Percentiles rank a stretch among this genome's conserved stretches.
Evolutionary conservation across 2,888 invertebrate genomes (phyloP).

Genomic region (Ditylenchus weischeri): DNA sequence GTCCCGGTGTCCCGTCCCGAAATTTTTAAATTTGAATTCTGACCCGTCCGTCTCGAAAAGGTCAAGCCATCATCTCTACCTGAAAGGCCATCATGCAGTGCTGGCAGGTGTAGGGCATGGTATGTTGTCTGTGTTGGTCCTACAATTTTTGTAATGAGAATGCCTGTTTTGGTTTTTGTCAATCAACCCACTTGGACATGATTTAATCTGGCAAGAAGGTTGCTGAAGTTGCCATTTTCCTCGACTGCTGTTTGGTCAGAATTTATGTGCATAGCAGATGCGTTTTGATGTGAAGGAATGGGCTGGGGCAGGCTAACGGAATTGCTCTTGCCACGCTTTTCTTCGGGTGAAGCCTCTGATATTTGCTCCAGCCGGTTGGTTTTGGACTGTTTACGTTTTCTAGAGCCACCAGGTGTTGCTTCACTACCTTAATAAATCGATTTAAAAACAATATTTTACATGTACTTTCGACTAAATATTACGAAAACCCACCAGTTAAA

Average conservation of each 20-base stretch:
- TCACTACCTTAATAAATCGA: constrained; percentile 18
- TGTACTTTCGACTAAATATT: too few species aligned
- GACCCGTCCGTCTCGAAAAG: too few species aligned
- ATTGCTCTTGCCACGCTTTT: not conserved
- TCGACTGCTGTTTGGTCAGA: not conserved
- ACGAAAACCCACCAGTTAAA: too few species aligned
- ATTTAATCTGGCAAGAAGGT: constrained; percentile 4
- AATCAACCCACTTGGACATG: constrained; percentile 4
- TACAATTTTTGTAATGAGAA: not conserved
- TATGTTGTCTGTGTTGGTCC: constrained; percentile 6
- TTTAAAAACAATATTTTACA: too few species aligned
- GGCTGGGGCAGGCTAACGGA: constrained; percentile 1
- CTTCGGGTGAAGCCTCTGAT: constrained; percentile 37
- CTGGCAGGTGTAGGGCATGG: constrained; percentile 35
- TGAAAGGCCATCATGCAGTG: constrained; percentile 47
- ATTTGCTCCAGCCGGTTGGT: constrained; percentile 68
- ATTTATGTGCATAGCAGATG: constrained; percentile 17
- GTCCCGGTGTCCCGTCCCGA: too few species aligned
- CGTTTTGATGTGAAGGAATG: constrained; percentile 24
- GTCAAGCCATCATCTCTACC: too few species aligned
- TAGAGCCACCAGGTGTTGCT: constrained; percentile 46
- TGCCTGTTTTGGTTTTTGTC: not conserved
- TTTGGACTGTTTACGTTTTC: constrained; percentile 76
- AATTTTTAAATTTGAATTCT: too few species aligned
- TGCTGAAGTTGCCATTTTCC: constrained; percentile 2